Evolutionary conservation across 2,113 vertebrate species (phyloP).

Genomic region (Rhegmatorhina hoffmannsi): DNA sequence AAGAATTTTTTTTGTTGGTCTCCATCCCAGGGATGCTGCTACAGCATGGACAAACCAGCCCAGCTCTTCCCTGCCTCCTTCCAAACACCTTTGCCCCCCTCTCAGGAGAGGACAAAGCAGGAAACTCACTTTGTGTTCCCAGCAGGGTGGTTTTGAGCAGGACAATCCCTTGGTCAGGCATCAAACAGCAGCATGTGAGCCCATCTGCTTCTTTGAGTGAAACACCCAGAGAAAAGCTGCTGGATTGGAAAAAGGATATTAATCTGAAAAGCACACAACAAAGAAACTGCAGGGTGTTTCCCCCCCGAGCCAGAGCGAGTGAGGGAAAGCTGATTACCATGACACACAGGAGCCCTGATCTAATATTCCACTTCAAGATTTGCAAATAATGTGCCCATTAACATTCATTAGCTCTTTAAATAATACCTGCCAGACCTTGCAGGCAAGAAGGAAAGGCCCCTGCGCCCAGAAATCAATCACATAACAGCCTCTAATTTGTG

Average conservation of each 20-base stretch:
- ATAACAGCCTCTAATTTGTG: constrained; percentile 42
- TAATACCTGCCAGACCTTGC: constrained; percentile 69
- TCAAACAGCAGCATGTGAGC: constrained; percentile 11
- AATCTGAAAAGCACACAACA: constrained; percentile 64
- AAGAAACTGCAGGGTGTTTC: constrained; percentile 60
- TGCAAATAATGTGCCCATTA: constrained; percentile 72
- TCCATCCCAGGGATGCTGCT: not conserved
- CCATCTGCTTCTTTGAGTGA: constrained; percentile 33
- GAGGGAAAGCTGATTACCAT: constrained; percentile 68
- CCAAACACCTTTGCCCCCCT: not conserved
- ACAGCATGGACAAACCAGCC: not conserved
- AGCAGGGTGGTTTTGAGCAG: not conserved
- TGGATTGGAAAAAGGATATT: constrained; percentile 48
- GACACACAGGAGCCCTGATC: constrained; percentile 68
- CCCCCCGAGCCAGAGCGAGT: constrained; percentile 5
- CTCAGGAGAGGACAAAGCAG: not conserved
- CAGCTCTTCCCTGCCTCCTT: not conserved
- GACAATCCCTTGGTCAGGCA: constrained; percentile 49
- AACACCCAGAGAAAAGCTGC: constrained; percentile 51
- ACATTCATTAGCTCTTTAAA: constrained; percentile 74
- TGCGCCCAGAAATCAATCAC: constrained; percentile 51
- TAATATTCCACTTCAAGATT: constrained; percentile 70
- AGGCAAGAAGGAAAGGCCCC: constrained; percentile 56
- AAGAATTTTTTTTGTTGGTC: not conserved
- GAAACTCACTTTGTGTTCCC: fast-evolving